Conservation (phyloP, 1,140 invertebrate species). For the Apis dorsata region DNA sequence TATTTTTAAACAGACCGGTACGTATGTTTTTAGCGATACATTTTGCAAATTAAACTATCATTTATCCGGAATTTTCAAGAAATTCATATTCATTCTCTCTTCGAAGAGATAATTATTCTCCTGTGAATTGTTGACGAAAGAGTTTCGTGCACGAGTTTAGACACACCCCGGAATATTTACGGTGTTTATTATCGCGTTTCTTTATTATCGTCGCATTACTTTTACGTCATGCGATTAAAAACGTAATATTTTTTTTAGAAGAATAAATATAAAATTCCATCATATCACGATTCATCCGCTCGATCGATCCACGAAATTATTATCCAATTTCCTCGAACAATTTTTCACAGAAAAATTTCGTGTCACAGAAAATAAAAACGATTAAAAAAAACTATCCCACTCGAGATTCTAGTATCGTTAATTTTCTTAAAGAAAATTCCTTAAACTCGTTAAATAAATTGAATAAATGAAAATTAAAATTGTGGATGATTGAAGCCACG, state of each 20-base stretch:
- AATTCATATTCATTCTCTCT: neutral
- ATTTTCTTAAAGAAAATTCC: too few relatives aligned
- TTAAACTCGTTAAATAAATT: too few relatives aligned
- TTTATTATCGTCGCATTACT: neutral
- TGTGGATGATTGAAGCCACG: too few relatives aligned
- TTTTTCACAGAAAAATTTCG: too few relatives aligned
- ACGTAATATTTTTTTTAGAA: neutral
- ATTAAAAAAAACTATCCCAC: too few relatives aligned
- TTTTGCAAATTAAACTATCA: neutral
- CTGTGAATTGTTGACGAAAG: neutral
- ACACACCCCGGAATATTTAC: slow-evolving; percentile 5
- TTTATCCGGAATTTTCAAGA: neutral
- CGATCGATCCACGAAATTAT: too few relatives aligned
- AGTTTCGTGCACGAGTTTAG: neutral
- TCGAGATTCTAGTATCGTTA: too few relatives aligned
- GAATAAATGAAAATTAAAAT: too few relatives aligned
- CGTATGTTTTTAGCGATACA: neutral
- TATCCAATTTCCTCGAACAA: too few relatives aligned
- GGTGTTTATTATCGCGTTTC: neutral
- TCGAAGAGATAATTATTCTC: neutral
- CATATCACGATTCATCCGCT: too few relatives aligned
- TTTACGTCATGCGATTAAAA: neutral
- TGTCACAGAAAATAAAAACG: too few relatives aligned
- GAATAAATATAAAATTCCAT: neutral
- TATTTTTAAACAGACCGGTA: neutral